Evolutionary conservation across 2,888 invertebrate genomes (phyloP).

Genomic region (Oscheius sp.): DNA sequence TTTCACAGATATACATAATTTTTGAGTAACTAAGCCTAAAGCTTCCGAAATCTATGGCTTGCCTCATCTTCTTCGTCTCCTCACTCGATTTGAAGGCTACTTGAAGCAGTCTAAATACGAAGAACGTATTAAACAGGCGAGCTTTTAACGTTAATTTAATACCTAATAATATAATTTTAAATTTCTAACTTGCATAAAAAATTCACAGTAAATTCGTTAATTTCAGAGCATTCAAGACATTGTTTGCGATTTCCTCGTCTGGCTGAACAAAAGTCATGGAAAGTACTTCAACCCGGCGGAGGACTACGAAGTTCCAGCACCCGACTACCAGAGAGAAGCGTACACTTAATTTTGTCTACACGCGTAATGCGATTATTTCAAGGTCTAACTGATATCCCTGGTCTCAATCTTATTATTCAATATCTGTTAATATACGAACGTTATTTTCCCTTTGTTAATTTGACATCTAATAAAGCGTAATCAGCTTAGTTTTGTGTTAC

Average conservation of each 20-base stretch:
- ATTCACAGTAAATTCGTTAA: background rate
- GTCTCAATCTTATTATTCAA: background rate
- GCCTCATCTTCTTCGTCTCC: slow-evolving; percentile 45
- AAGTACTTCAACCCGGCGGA: slow-evolving; percentile 22
- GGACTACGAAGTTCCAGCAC: slow-evolving; percentile 35
- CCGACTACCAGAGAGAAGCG: slow-evolving; percentile 38
- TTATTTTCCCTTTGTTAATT: background rate
- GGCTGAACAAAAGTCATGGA: slow-evolving; percentile 41
- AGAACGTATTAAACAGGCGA: slow-evolving; percentile 39
- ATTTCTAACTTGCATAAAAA: too few relatives aligned
- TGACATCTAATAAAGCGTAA: too few relatives aligned
- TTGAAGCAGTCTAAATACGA: slow-evolving; percentile 39
- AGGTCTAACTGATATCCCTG: too few relatives aligned
- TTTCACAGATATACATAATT: background rate
- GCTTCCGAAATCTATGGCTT: slow-evolving; percentile 43
- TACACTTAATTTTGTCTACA: background rate
- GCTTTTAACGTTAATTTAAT: background rate
- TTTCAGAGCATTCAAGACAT: slow-evolving; percentile 39
- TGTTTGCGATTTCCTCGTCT: slow-evolving; percentile 43
- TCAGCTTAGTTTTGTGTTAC: background rate
- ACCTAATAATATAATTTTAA: too few relatives aligned
- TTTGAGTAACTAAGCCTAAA: background rate
- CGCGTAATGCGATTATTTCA: too few relatives aligned
- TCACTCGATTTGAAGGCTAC: slow-evolving; percentile 36
- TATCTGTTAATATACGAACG: background rate